Base-by-base conservation (phyloP, 2,888 invertebrate genomes). In the Drosophila anomalata region DNA sequence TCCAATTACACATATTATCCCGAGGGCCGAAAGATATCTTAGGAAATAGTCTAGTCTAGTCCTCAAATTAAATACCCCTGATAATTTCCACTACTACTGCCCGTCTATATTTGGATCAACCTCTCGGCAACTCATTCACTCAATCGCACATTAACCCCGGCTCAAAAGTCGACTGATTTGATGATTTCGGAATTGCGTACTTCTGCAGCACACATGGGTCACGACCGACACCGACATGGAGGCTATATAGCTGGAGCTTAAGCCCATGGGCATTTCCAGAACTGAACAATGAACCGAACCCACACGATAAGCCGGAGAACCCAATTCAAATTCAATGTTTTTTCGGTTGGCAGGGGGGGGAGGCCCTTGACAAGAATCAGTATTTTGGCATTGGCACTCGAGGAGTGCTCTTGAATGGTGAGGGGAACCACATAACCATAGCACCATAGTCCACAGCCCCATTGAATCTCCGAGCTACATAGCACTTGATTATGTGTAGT, bases 1-100 rank as follows among this genome's bases (percentile, higher is more conserved):
- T 59, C 55, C 86, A 87, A 87, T 82, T 82, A 83, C 68, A 71
- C 47, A 55, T 48, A 68, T 65, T 67, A 54, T n/a, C 22, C 7
- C 7, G 6, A 42, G 46, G 59, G 44, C 42, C 12, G 24, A 26
- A 48, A 42, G 39, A 39, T 36, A 36, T 72, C 53, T 72, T 67
- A 65, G 63, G 63, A 62, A 62, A 17, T 17, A 17, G 17, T 17
- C 17, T 17, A 17, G 17, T 17, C 67, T 67, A 22, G 39, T 46
- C 44, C 46, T 29, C 44, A 47, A 55, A 65, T 68, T 67, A 65
- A 54, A 31, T 39, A 47, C 46, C 60, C 39, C 39, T 39, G 56
- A 55, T 66, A 54, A 57, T 54, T 66, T 46, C n/a, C 55, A 56
- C 59, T 55, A 54, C 55, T 54, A 54, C 55, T 54, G 55, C 31